Evolutionary conservation across 2,797 vertebrate species (phyloP).

Genomic region (Anguilla anguilla): DNA sequence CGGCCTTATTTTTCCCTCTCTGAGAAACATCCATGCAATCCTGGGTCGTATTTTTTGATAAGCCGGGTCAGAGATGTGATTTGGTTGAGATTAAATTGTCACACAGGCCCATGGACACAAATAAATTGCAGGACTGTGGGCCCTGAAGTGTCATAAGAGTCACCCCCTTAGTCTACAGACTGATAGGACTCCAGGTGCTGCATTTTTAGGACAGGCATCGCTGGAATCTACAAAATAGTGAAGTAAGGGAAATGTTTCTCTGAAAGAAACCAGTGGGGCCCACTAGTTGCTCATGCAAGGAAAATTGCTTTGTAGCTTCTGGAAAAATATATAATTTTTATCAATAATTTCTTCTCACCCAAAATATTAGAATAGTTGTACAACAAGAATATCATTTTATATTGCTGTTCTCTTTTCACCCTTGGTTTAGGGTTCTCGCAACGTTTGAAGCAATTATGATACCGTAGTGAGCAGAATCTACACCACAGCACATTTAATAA

Average conservation of each 20-base stretch:
- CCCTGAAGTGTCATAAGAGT: constrained; percentile 23
- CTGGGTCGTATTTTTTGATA: constrained; percentile 41
- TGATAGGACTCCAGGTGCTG: constrained; percentile 10
- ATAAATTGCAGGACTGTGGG: constrained; percentile 2
- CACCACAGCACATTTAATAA: neutral
- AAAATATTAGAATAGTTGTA: neutral
- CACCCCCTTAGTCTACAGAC: constrained; percentile 7
- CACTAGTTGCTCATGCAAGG: neutral
- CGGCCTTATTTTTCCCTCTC: constrained; percentile 40
- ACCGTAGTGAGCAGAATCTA: neutral
- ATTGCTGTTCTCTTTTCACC: neutral
- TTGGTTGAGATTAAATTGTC: constrained; percentile 45
- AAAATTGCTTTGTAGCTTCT: too few relatives aligned
- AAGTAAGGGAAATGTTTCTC: neutral
- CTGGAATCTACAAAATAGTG: neutral
- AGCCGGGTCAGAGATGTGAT: constrained; percentile 47
- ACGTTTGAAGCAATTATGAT: neutral
- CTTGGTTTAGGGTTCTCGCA: neutral
- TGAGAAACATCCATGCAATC: constrained; percentile 38
- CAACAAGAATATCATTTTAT: neutral
- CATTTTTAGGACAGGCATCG: constrained; percentile 14
- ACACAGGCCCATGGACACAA: constrained; percentile 27
- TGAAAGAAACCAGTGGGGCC: neutral
- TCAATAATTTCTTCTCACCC: too few relatives aligned
- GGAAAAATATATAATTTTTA: too few relatives aligned